Percentiles rank a stretch among this genome's conserved stretches.
phyloP scores from a whole-genome alignment of 2,888 invertebrate species.

The Chouioia cunea region DNA sequence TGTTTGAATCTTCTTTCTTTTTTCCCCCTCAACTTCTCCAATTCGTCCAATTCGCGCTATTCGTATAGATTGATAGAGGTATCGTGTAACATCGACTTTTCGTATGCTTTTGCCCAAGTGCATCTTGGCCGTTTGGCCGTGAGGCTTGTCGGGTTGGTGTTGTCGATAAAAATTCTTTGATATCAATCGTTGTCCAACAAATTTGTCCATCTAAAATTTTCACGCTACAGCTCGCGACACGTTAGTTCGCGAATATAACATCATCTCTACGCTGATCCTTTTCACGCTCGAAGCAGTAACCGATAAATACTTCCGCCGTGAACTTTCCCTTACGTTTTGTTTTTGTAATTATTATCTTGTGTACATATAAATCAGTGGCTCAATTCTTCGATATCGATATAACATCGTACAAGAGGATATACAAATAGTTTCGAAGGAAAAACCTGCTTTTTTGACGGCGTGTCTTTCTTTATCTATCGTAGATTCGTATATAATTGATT shows the following conservation, averaged over 20 bases:
- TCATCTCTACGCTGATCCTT: slow-evolving; percentile 25
- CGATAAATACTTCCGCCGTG: slow-evolving; percentile 1
- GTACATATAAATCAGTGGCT: slow-evolving; percentile 31
- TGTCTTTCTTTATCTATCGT: slow-evolving; percentile 21
- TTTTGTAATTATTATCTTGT: slow-evolving; percentile 23
- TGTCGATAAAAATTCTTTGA: no score
- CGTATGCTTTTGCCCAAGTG: no score
- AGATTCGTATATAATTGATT: slow-evolving; percentile 39
- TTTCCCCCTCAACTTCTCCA: slow-evolving; percentile 34
- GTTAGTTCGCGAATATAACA: neutral
- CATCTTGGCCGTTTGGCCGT: no score
- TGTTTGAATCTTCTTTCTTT: slow-evolving; percentile 21
- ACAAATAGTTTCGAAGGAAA: slow-evolving; percentile 41
- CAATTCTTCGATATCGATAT: slow-evolving; percentile 30
- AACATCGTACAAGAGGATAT: slow-evolving; percentile 43
- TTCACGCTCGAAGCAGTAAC: slow-evolving; percentile 8
- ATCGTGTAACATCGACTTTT: no score
- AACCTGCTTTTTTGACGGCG: slow-evolving; percentile 31
- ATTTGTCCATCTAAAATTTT: no score
- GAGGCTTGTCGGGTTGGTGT: no score
- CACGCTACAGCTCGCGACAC: no score
- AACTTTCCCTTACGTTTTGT: neutral
- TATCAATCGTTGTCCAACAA: no score
- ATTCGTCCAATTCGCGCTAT: slow-evolving; percentile 24
- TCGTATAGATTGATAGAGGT: no score